A percentile compares a stretch with the other conserved stretches of the same genome.
Conservation (phyloP, 2,888 invertebrate species). For the Hoplodrina blanda region DNA sequence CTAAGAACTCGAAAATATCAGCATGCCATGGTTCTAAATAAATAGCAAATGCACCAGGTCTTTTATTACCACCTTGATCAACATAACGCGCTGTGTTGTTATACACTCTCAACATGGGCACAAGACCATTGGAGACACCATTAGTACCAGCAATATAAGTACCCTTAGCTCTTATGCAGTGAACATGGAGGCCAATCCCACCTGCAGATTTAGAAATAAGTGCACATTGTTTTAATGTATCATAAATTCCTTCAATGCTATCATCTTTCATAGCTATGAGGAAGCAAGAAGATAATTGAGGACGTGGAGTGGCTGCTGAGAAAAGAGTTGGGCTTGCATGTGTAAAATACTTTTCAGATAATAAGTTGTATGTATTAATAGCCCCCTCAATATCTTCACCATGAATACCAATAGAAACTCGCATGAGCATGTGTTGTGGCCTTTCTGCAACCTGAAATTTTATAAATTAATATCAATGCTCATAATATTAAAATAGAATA, state of each 20-base stretch:
- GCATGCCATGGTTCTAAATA: conserved; percentile 99
- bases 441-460: conserved; percentile 94
- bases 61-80: conserved; percentile 99
- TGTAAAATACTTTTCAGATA: conserved; percentile 99
- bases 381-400: conserved; percentile 97
- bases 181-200: conserved; percentile 98
- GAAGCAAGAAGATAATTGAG: conserved; percentile 99
- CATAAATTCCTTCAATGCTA: conserved; percentile 98
- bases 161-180: conserved; percentile 98
- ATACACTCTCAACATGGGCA: conserved; percentile 98
- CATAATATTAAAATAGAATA: too few species aligned
- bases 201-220: conserved; percentile 99
- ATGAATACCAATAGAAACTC: conserved; percentile 99
- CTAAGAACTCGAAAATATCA: conserved; percentile 98
- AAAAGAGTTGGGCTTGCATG: conserved; percentile 99
- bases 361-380: conserved; percentile 98
- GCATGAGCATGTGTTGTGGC: conserved; percentile 99
- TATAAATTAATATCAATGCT: not conserved
- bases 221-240: conserved; percentile 97
- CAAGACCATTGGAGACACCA: conserved; percentile 98
- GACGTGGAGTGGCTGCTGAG: conserved; percentile 97
- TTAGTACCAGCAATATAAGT: conserved; percentile 98
- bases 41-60: conserved; percentile 99
- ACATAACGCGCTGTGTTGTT: conserved; percentile 99
- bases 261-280: conserved; percentile 98